Evolutionary conservation across 1,140 invertebrate species (phyloP), one percentile per base, ranked within the genome.

Genomic region (Aphaenogaster floridana): DNA sequence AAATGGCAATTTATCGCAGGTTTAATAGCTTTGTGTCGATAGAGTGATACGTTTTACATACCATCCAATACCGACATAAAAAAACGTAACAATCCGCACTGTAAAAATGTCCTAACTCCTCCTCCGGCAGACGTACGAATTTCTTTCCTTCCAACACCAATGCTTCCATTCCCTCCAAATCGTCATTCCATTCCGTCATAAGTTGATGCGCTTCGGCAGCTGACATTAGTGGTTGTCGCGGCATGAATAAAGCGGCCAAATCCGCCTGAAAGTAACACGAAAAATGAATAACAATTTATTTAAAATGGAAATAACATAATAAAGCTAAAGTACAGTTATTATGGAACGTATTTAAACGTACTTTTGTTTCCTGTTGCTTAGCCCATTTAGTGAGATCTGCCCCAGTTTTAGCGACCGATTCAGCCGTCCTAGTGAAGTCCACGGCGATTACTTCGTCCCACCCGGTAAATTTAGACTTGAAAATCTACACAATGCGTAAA

Each of bases 371-470:
- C 95, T 99, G 98, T 90, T 98, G 97, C 88, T 97, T 97, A 0
- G 98, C 98, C 98, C 98, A 99, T 95, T 98, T 98, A 4, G 98
- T 98, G 42, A 99, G 96, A 96, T 99, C 99, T 8, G 98, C 99
- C 15, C 99, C 99, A 78, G 99, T 99, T 93, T 98, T 97, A 45
- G 98, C 97, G 0, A 99, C 99, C 1, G 99, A 99, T 94, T 99
- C 99, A 0, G 99, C 99, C 2, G 99, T 99, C 89, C 99, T 97
- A 13, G 99, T 99, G 94, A 99, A 99, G 96, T 99, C 99, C 6
- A 99, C 99, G 1, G 99, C 99, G 89, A 99, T 99, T 0, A 99
- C 99, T 96, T 99, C 99, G 94, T 99, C 99, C 99, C 99, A 99
- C 11, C 98, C 99, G 68, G 97, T 96, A 95, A 99, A 99, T 95